Evolutionary conservation across 30 jellyfish, hydroid and myxozoan genomes (phyloP).

Genomic region (Chironex yamaguchii): DNA sequence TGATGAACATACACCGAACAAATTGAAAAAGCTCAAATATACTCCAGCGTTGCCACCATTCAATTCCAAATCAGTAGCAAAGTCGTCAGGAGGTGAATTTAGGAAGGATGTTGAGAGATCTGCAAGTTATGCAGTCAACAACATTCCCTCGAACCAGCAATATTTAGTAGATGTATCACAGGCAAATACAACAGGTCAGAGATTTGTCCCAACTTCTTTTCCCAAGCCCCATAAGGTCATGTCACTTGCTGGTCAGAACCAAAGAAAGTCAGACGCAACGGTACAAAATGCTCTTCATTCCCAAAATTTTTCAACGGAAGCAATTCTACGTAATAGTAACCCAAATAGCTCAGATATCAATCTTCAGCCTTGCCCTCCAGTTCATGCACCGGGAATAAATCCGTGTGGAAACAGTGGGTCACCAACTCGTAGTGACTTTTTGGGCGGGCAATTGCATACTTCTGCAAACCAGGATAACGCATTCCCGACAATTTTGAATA

Average conservation of each 20-base stretch:
- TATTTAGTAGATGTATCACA: too few species aligned
- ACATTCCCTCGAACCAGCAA: too few species aligned
- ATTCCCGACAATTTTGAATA: constrained; percentile 89
- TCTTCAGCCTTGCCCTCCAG: not conserved
- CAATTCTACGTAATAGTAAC: not conserved
- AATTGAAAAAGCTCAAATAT: too few species aligned
- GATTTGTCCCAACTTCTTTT: not conserved
- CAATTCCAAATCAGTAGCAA: too few species aligned
- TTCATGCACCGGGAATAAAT: not conserved
- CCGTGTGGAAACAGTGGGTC: not conserved
- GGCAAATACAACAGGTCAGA: too few species aligned
- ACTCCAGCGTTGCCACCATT: too few species aligned
- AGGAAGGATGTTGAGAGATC: too few species aligned
- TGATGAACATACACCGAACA: too few species aligned
- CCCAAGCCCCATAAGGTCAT: not conserved
- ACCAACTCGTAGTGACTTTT: not conserved
- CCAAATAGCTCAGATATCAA: not conserved
- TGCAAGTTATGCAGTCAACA: too few species aligned
- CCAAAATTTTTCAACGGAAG: not conserved
- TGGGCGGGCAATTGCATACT: not conserved
- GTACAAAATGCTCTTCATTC: not conserved
- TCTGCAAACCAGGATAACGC: constrained; percentile 34
- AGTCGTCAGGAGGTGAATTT: too few species aligned
- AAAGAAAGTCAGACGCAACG: not conserved
- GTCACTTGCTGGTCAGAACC: not conserved